Evolutionary conservation across 2,888 invertebrate species (phyloP), one percentile per base, ranked within the genome.

Genomic region (Meghimatium bilineatum): DNA sequence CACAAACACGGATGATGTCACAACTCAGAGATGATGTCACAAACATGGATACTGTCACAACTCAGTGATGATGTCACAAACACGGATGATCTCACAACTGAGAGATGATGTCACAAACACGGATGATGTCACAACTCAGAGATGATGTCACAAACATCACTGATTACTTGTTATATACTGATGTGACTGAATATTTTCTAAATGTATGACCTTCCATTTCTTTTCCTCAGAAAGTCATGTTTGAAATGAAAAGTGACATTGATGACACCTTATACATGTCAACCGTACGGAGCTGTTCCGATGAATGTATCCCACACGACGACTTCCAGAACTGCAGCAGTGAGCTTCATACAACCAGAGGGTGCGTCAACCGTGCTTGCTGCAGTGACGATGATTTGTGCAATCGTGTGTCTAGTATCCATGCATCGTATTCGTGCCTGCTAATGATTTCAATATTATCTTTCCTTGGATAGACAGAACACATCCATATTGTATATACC

Each of bases 251-350:
- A 67, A 89, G 90, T 56, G 87, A 87, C 36, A 85, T 85, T 3
- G 88, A 89, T 49, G 81, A 86, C 12, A 83, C 75, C 52, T 80
- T 84, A 52, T 89, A 89, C 85, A 84, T 56, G 67, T 90, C 90
- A 1, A 89, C 88, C 0, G 90, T 91, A 10, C 87, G 91, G 20
- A 90, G 90, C 34, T 91, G 91, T 86, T 88, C 91, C 0, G 88
- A 86, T 72, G 87, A 88, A 49, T 90, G 91, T 84, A 36, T 79
- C 14, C 83, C 87, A 14, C 87, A 88, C 82, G 87, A 91, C 83
- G 90, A 91, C 82, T 90, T 89, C 79, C 12, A 34, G 49, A 90
- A 91, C 87, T 91, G 91, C 79, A 88, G 88, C 12, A 63, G 83
- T 26, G 87, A 86, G 23, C 85, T 88, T 14, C 85, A 85, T 60